A percentile compares a stretch with the other conserved stretches of the same genome.
phyloP scores from a whole-genome alignment of 2,113 vertebrate genomes.

The Todiramphus chloris region DNA sequence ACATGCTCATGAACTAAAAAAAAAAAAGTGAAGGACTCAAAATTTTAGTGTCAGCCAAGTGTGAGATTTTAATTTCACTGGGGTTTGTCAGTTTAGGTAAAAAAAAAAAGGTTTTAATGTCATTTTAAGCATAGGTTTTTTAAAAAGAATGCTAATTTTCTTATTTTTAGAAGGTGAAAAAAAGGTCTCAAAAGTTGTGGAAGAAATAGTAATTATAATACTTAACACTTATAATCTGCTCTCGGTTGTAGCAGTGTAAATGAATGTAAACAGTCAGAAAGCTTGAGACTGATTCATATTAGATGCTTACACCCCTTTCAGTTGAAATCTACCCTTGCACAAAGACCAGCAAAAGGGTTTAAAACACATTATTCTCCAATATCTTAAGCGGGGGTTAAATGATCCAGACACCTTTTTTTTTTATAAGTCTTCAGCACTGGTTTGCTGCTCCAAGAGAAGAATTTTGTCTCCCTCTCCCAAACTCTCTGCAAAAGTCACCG shows the following conservation, averaged over 20 bases:
- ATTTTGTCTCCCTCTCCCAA: neutral
- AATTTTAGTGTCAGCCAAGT: neutral
- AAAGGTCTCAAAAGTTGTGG: neutral
- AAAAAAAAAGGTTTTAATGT: neutral
- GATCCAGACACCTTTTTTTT: neutral
- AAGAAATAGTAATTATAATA: neutral
- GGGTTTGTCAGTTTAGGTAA: neutral
- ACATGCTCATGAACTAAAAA: neutral
- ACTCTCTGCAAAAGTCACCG: neutral
- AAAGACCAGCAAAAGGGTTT: neutral
- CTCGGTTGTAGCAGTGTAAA: neutral
- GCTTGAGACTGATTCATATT: neutral
- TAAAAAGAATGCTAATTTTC: neutral
- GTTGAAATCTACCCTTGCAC: neutral
- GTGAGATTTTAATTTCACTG: neutral
- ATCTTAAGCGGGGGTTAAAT: neutral
- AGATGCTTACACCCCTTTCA: neutral
- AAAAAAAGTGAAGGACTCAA: neutral
- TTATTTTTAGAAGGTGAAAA: conserved; percentile 28
- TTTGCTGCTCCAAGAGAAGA: neutral
- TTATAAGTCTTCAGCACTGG: neutral
- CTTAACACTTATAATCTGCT: neutral
- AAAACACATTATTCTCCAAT: neutral
- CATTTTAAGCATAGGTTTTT: conserved; percentile 4
- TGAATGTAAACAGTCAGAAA: neutral